Base-by-base conservation (phyloP, 2,113 vertebrate species). In the Macquaria ambigua region DNA sequence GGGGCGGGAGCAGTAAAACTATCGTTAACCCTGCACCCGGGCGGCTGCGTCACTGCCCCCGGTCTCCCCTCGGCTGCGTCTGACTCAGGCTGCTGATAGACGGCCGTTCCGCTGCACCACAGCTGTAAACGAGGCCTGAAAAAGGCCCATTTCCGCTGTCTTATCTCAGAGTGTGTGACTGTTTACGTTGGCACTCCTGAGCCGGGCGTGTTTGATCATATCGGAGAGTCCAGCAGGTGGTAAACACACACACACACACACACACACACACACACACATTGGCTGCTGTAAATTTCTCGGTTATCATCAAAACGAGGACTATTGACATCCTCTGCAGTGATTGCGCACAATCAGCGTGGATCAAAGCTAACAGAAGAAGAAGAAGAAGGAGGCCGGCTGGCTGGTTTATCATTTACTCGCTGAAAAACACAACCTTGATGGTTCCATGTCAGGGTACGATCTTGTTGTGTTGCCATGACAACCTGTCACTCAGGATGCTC, bases 401-500 rank as follows among this genome's bases (percentile, higher is more conserved):
- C 77, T 48, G 63, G 82, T 88, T 93, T 53, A 84, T 87, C 43
- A 90, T 88, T 86, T 76, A 81, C 84, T 77, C 4, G 25, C n/a
- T 74, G 81, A 76, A 89, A 87, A 89, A 89, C 87, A 92, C 62
- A 77, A 89, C 84, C 77, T 84, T 23, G 64, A 75, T 87, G 70
- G 53, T 76, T 75, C 73, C 64, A 39, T 80, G 83, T 87, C 83
- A 63, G 72, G 82, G 48, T 73, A 71, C 5, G 48, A 69, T 77
- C 79, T 82, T 82, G 81, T 91, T 85, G 50, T 84, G 87, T 91
- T 89, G 67, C 86, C 84, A 84, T 89, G 90, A 84, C 87, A 67
- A 88, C 90, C 82, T 85, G 85, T 91, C 87, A 91, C 62, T 87
- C 89, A 89, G 81, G 87, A 91, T 84, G 84, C 86, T 71, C 68